phyloP scores from a whole-genome alignment of 2,113 vertebrate genomes.

The Aleadryas rufinucha region DNA sequence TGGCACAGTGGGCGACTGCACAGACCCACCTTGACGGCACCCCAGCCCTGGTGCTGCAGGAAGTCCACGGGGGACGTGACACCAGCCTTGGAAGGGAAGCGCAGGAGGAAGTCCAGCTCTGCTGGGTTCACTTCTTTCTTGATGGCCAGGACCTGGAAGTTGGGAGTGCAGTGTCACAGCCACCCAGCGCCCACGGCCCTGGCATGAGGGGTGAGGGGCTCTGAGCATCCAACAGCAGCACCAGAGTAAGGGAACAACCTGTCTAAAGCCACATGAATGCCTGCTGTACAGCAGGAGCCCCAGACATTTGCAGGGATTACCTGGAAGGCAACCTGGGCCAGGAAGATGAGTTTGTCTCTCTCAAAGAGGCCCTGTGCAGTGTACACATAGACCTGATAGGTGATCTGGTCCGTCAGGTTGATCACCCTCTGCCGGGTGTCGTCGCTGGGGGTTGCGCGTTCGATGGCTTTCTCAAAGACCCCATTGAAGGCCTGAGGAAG shows the following conservation, averaged over 20 bases:
- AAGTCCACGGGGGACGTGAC: conserved; percentile 68
- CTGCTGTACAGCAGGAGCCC: background rate
- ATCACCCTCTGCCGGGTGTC: conserved; percentile 65
- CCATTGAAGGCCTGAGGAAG: conserved; percentile 64
- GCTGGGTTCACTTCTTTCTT: conserved; percentile 70
- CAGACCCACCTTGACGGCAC: conserved; percentile 73
- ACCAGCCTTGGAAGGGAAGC: conserved; percentile 70
- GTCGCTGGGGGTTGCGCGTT: background rate
- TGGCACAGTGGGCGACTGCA: accelerated
- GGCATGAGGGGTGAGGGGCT: accelerated
- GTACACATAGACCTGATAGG: conserved; percentile 71
- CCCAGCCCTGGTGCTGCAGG: conserved; percentile 72
- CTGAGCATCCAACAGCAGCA: background rate
- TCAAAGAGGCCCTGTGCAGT: conserved; percentile 75
- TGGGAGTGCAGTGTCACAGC: accelerated
- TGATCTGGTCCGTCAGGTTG: conserved; percentile 77
- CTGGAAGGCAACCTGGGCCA: conserved; percentile 79
- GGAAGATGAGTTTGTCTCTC: conserved; percentile 78
- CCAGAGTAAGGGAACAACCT: background rate
- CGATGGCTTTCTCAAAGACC: conserved; percentile 77
- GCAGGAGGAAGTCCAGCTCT: conserved; percentile 75
- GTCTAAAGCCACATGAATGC: accelerated
- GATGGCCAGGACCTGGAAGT: conserved; percentile 60
- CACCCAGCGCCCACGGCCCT: accelerated
- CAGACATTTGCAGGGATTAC: background rate